Evolutionary conservation across 2,888 invertebrate genomes (phyloP), one percentile per base, ranked within the genome.

Genomic region (Eucera pruinosa): DNA sequence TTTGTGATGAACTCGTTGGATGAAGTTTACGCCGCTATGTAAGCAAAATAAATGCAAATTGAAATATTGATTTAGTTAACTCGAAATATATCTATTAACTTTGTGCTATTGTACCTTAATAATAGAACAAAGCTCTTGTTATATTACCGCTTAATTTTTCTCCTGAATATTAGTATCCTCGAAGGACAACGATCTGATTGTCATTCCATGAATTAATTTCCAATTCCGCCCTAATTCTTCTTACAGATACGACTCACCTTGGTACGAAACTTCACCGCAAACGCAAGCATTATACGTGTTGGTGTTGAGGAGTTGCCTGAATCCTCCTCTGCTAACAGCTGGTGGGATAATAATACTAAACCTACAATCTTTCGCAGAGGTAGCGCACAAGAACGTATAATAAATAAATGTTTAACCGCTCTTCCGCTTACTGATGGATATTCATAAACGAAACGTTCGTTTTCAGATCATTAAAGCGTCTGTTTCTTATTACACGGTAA

Each of bases 381-480:
- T 64, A 52, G 5, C 18, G 7, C 20, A 50, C 18, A 15, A 30
- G 7, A 9, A 45, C 3, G 1, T 7, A 6, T 20, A 20, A 2
- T 6, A 30, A 13, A 0, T 18, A n/a, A 2, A 11, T 6, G 0
- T 27, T 27, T n/a, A n/a, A 27, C n/a, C 3, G 0, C n/a, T n/a
- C n/a, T n/a, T n/a, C n/a, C n/a, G 2, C 0, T 23, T 7, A 6
- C 11, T n/a, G 6, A 25, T 25, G n/a, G n/a, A 39, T 27, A 13
- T 18, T 0, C 11, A 27, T 2, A 1, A 33, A 13, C 1, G 2
- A 2, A 30, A 30, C 11, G n/a, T 27, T 7, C 4, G 1, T 27
- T 47, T 47, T 11, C 45, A 61, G 48, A 48, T 48, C n/a, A 61
- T 47, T 20, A 61, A 61, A 36, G 61, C 48, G 18, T 36, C 48